phyloP scores from a whole-genome alignment of 2,113 vertebrate species.

The Bos indicus region DNA sequence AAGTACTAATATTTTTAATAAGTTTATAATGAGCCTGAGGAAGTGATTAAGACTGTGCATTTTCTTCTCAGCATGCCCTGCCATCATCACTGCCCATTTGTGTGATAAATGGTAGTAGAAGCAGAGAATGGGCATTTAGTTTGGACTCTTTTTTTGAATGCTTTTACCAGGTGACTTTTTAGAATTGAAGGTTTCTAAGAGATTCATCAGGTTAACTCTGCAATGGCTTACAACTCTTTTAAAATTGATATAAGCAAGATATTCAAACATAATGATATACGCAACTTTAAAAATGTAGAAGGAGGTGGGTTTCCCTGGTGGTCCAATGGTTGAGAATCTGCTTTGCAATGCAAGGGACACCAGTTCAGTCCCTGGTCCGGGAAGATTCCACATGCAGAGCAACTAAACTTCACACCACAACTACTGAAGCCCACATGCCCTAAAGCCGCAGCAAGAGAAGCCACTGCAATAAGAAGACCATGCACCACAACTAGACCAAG shows the following conservation, averaged over 20 bases:
- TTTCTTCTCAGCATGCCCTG: neutral
- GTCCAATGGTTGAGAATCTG: neutral
- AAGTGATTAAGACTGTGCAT: neutral
- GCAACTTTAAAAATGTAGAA: neutral
- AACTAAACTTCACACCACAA: neutral
- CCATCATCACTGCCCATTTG: neutral
- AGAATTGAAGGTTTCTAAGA: neutral
- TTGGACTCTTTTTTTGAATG: neutral
- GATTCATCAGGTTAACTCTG: neutral
- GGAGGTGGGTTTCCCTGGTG: neutral
- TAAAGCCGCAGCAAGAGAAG: neutral
- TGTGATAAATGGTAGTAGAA: neutral
- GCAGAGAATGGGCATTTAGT: neutral
- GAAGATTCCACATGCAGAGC: neutral
- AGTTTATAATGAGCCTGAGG: neutral
- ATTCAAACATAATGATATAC: neutral
- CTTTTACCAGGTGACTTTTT: neutral
- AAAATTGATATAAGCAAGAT: neutral
- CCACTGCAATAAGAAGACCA: neutral
- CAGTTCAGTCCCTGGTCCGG: neutral
- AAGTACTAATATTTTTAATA: neutral
- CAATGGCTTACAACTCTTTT: neutral
- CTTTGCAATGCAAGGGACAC: neutral
- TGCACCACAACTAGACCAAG: neutral
- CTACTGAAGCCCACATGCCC: neutral